phyloP scores from a whole-genome alignment of 2,888 invertebrate species.

The Abscondita cerata region DNA sequence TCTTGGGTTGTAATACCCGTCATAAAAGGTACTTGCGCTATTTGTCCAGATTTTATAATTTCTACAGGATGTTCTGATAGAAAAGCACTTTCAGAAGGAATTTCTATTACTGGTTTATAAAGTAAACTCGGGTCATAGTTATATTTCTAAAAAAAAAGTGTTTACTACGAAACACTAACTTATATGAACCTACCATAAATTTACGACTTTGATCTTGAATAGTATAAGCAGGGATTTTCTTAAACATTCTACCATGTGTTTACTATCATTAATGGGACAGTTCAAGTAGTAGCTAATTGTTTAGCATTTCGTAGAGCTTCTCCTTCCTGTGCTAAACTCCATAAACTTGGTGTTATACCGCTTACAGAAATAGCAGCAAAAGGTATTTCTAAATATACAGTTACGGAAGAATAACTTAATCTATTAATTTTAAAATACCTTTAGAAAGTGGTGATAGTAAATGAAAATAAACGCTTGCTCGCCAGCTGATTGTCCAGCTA shows the following conservation, averaged over 20 bases:
- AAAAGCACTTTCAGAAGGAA: slow-evolving; percentile 71
- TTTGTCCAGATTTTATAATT: slow-evolving; percentile 59
- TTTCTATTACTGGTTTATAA: slow-evolving; percentile 79
- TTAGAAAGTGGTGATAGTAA: slow-evolving; percentile 56
- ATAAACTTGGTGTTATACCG: slow-evolving; percentile 66
- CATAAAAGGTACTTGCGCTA: slow-evolving; percentile 71
- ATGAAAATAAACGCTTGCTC: slow-evolving; percentile 56
- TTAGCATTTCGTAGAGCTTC: slow-evolving; percentile 65
- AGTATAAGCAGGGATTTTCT: slow-evolving; percentile 67
- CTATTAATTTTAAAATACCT: slow-evolving; percentile 42
- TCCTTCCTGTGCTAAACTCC: slow-evolving; percentile 61
- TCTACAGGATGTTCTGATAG: slow-evolving; percentile 68
- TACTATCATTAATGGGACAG: slow-evolving; percentile 64
- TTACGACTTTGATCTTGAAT: slow-evolving; percentile 70
- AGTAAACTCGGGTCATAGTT: slow-evolving; percentile 82
- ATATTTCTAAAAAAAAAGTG: slow-evolving; percentile 70
- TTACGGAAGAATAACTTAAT: no score
- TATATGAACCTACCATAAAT: slow-evolving; percentile 73
- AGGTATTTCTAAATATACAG: slow-evolving; percentile 10
- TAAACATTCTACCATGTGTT: slow-evolving; percentile 67
- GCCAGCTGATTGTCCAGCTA: background rate
- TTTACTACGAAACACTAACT: no score
- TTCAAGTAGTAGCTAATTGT: slow-evolving; percentile 64
- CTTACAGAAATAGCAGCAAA: slow-evolving; percentile 76
- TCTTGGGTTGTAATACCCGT: slow-evolving; percentile 77